Base-by-base conservation (phyloP, 30 jellyfish, hydroid and myxozoan species). In the Kudoa iwatai region DNA sequence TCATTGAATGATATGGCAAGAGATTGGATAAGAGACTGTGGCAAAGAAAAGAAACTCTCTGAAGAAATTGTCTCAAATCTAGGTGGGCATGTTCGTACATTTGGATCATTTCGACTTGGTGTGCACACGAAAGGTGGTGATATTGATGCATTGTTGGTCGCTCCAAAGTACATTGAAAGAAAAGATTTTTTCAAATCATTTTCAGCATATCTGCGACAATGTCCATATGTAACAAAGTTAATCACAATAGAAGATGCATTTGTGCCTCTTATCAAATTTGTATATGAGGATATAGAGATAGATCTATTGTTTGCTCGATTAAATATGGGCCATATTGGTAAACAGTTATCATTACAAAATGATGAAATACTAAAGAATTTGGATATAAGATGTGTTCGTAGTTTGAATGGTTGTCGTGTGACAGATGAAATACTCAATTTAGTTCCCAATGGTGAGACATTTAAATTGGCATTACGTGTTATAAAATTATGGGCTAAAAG, bases 121-220 rank as follows among this genome's bases (percentile, higher is more conserved):
- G 87, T 74, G 17, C 94, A 74, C 64, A 74, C 94, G 21, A 74
- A 57, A 74, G 94, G 94, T 9, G 94, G 87, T 50, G 94, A 74
- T 54, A 74, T 74, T 51, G 94, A 74, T 38, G 63, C 94, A 2
- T 44, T 74, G 55, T 45, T 74, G 30, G 87, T 74, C 28, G 94
- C 84, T 11, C 94, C 94, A 11, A 42, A 84, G 25, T 87, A 74
- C 48, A 57, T 74, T 22, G 67, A 61, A 15, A 55, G 88, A 17
- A 40, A 85, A 0, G 94, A 74, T 48, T 74, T 74, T 53, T 74
- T 60, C 51, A 50, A 54, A 24, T 61, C 94, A 35, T 74, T 74
- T 48, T 54, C 55, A 26, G 87, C 62, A 23, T 74, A 57, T 52
- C 52, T 74, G 23, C 59, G 57, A 52, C 67, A 61, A 1, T 51